A percentile compares a stretch with the other conserved stretches of the same genome.
These are phyloP conservation scores for Allygus modestus DNA, from an alignment of 2,888 invertebrate species.

Conservation along the genomic window DNA sequence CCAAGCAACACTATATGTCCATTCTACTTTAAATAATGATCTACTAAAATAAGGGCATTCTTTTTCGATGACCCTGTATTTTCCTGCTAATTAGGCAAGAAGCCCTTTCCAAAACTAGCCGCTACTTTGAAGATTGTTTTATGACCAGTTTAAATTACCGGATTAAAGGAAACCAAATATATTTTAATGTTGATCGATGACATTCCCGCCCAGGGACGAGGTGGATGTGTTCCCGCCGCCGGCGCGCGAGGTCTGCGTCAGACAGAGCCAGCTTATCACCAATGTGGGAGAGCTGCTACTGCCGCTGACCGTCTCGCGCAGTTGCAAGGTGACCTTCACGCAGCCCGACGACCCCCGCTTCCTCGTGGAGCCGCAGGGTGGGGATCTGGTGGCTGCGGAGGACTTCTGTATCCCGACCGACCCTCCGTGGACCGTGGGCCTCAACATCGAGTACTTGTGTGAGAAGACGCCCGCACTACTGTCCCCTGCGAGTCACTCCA, in stretches of 20 bases:
- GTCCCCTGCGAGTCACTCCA: conserved; percentile 69
- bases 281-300: conserved; percentile 76
- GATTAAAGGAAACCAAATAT: no score
- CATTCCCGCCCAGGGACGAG: conserved; percentile 61
- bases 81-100: no score
- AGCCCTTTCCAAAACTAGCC: no score
- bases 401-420: conserved; percentile 87
- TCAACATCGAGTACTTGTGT: conserved; percentile 77
- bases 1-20: no score
- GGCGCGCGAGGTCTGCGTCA: conserved; percentile 84
- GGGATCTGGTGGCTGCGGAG: conserved; percentile 87
- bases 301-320: conserved; percentile 73
- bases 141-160: no score
- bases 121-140: no score
- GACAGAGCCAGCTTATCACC: conserved; percentile 88
- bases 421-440: conserved; percentile 89
- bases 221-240: conserved; percentile 74
- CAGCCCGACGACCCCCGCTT: conserved; percentile 89
- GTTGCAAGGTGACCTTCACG: conserved; percentile 84
- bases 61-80: no score
- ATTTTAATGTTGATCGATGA: no score
- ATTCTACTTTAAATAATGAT: no score
- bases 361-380: conserved; percentile 85
- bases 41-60: no score
- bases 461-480: conserved; percentile 67